These are phyloP conservation scores for Phenganax stokvisi DNA, from an alignment of 92 coral and sea anemone genomes.

Conservation along the genomic window DNA sequence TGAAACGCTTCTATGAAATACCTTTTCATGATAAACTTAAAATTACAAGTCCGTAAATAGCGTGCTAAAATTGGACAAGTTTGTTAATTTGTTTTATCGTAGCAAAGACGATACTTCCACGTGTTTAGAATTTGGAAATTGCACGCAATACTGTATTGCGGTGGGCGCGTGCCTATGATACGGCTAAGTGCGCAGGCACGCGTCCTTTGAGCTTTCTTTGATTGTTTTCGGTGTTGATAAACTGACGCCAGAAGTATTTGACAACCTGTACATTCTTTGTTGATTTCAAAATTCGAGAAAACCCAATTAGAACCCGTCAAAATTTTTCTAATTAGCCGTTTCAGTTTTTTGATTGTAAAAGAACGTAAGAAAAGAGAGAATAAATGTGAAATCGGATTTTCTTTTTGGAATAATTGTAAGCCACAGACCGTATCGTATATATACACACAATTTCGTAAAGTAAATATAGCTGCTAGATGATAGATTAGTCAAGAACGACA, in stretches of 20 bases:
- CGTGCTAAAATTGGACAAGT: neutral
- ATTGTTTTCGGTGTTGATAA: conserved; percentile 10
- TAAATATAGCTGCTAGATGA: neutral
- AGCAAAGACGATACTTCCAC: neutral
- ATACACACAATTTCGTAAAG: conserved; percentile 5
- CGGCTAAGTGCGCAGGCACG: conserved; percentile 31
- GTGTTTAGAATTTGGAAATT: neutral
- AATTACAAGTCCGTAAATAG: neutral
- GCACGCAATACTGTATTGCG: neutral
- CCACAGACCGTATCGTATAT: conserved; percentile 1
- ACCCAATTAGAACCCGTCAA: neutral
- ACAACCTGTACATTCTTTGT: neutral
- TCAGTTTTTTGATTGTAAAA: too few relatives aligned
- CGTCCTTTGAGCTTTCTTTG: conserved; percentile 23
- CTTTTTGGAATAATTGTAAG: neutral
- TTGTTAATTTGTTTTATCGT: neutral
- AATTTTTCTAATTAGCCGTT: neutral
- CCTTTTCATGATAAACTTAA: neutral
- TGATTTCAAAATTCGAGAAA: neutral
- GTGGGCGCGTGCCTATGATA: conserved; percentile 31
- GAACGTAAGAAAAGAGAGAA: neutral
- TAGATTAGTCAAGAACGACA: neutral
- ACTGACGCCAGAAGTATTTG: conserved; percentile 3
- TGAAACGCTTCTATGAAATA: neutral
- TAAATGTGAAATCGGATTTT: neutral